phyloP scores from a whole-genome alignment of 1,140 invertebrate genomes.

The Anastrepha obliqua region DNA sequence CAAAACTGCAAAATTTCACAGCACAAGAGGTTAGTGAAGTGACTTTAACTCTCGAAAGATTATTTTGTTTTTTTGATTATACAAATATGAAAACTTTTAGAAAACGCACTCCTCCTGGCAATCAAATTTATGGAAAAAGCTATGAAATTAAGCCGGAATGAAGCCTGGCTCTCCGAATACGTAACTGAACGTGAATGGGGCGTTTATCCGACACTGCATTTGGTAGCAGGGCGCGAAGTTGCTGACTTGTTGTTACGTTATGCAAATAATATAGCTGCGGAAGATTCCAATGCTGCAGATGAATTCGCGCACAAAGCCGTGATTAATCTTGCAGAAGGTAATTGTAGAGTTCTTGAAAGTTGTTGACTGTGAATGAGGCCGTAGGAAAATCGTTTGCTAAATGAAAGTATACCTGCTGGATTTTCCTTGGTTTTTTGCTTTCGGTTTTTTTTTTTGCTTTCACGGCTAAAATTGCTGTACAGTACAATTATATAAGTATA shows the following conservation, averaged over 20 bases:
- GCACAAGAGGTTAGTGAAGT: conserved; percentile 49
- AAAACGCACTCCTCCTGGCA: not conserved
- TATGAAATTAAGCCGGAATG: conserved; percentile 62
- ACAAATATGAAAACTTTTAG: not conserved
- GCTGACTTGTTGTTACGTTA: conserved; percentile 63
- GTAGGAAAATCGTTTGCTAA: no score
- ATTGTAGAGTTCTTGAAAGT: conserved; percentile 40
- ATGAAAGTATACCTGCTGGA: no score
- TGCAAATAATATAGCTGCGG: conserved; percentile 61
- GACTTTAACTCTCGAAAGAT: no score
- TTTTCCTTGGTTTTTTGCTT: no score
- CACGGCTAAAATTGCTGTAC: no score
- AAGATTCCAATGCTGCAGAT: conserved; percentile 63
- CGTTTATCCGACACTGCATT: conserved; percentile 62
- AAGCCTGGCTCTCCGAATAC: conserved; percentile 61
- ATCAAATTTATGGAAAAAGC: conserved; percentile 63
- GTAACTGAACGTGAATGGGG: conserved; percentile 56
- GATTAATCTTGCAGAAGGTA: conserved; percentile 64
- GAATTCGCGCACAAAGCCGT: conserved; percentile 63
- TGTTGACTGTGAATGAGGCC: no score
- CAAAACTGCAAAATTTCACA: conserved; percentile 60
- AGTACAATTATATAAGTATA: no score
- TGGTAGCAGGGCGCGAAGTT: conserved; percentile 63
- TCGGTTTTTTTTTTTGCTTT: no score
- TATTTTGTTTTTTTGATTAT: no score